Evolutionary conservation across 2,888 invertebrate genomes (phyloP), one percentile per base, ranked within the genome.

Genomic region (Anthrax anthrax): DNA sequence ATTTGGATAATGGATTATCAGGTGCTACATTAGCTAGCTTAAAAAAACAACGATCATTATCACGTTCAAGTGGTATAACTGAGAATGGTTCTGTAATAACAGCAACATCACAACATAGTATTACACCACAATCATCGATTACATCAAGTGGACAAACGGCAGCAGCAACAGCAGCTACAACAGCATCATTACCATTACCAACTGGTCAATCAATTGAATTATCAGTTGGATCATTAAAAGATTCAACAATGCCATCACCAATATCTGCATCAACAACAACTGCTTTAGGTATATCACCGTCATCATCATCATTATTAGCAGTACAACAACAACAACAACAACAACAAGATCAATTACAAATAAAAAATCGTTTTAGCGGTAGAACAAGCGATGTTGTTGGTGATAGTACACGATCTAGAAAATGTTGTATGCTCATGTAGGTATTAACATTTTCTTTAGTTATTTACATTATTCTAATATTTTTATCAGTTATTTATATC

Each of bases 41-140:
- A 65, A 95, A 95, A 72, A 91, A 91, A 67, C 90, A 92, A 63
- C 76, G 94, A 53, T 80, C 88, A 52, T 85, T 86, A 59, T 86
- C 83, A 57, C 74, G 88, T 57, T 73, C 71, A 57, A 70, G 67
- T 59, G 70, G 66, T 47, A 51, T 65, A 36, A 61, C 65, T 49
- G 71, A 70, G 56, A 69, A 67, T 58, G 73, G 72, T 59, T 65
- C 69, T 55, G 66, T 68, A 57, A 58, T 67, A 57, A 65, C 63
- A 58, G 61, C 65, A 56, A 60, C 51, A 45, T 60, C 57, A 55
- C 56, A 43, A 13, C 44, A 45, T 39, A 48, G 47, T 43, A 39
- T 47, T 16, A 44, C 38, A 17, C 37, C 46, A 17, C 27, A 38
- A 44, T 23, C 52, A 8, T 69, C 72, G 1, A 69, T 70, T 3